Base-by-base conservation (phyloP, 2,888 invertebrate species). In the Apamea epomidion region DNA sequence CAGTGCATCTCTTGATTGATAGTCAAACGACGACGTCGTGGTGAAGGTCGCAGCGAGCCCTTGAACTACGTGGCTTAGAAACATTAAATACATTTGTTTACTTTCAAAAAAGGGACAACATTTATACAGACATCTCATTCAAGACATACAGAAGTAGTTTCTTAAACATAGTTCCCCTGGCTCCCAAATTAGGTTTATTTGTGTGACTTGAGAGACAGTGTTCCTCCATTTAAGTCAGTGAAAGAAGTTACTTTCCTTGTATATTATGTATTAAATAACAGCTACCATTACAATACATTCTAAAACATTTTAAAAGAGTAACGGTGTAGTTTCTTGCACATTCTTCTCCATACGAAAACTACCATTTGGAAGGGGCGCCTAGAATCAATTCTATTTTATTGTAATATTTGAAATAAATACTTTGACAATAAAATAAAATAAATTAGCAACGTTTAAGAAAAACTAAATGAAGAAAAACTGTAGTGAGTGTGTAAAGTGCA, bases 1-100 rank as follows among this genome's bases (percentile, higher is more conserved):
- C 54, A 37, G 21, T 45, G 65, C 48, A 48, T 65, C 21, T 8
- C 18, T n/a, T 65, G 54, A 69, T 48, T 64, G 62, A 82, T 77
- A 68, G 25, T 58, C 37, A 69, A 25, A 2, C 45, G 0, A 10
- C 18, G 29, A 10, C 21, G 25, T 3, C 12, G 42, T 71, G 10
- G 14, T 71, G 70, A 75, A 82, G 82, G 76, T 82, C 77, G 21
- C 29, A 2, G 12, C 12, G 16, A 48, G 72, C 10, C 76, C 82
- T 82, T 82, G 77, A 76, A 68, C 76, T 51, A 45, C 16, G 29
- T 4, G 25, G 7, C 16, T 42, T 42, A 42, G 42, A 60, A 71
- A 68, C 37, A 68, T n/a, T 60, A 32, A 29, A 7, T 29, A 29
- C 48, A 29, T 7, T 14, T 48, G 12, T 48, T 25, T 14, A 21